phyloP scores from a whole-genome alignment of 2,113 vertebrate species.

The Trematomus loennbergii region DNA sequence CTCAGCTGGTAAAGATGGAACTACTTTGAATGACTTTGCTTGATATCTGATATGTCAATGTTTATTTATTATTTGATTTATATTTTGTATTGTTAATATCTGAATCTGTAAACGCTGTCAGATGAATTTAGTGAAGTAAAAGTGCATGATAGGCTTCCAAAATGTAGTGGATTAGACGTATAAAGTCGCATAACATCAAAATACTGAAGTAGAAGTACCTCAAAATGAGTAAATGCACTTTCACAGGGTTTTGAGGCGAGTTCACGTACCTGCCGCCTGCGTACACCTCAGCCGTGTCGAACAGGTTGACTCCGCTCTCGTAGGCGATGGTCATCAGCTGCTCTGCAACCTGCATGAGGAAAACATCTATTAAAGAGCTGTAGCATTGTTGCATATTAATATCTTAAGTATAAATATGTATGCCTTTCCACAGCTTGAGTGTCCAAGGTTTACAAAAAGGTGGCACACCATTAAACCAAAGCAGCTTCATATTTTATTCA shows the following conservation, averaged over 20 bases:
- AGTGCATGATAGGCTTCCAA: no score
- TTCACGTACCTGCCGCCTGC: conserved; percentile 92
- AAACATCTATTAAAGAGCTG: neutral
- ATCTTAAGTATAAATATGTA: neutral
- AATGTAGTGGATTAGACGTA: no score
- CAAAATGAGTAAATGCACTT: no score
- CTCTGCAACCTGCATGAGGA: conserved; percentile 89
- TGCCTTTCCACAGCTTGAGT: conserved; percentile 7
- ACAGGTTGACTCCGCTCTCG: conserved; percentile 96
- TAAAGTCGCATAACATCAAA: no score
- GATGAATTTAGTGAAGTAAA: no score
- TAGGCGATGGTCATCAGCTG: conserved; percentile 98
- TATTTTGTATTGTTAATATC: no score
- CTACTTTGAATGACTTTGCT: no score
- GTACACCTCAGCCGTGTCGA: conserved; percentile 98
- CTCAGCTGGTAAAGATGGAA: no score
- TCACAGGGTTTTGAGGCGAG: neutral
- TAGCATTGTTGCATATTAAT: conserved; percentile 1
- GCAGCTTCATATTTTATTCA: conserved; percentile 18
- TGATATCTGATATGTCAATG: no score
- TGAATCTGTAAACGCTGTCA: no score
- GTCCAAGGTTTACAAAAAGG: conserved; percentile 16
- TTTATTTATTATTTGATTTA: no score
- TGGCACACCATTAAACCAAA: conserved; percentile 4
- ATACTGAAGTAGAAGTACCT: no score